Base-by-base conservation (phyloP, 2,113 vertebrate species). In the Egretta garzetta region DNA sequence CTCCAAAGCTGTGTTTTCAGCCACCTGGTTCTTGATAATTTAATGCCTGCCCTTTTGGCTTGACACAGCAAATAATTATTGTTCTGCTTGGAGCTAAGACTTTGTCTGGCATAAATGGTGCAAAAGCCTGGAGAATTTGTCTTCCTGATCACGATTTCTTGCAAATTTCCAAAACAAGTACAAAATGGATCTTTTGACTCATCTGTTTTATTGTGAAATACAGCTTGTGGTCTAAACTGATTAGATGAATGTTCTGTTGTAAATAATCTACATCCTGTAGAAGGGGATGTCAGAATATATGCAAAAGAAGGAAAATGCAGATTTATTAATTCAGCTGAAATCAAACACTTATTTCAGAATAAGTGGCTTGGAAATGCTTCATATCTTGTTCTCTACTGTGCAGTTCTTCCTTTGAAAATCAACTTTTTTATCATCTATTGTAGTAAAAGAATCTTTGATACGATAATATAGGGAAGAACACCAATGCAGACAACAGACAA, bases 401-500 rank as follows among this genome's bases (percentile, higher is more conserved):
- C 30, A 49, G 45, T 26, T 70, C 60, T 82, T 86, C 18, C 12
- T 73, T 59, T 70, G 45, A 55, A 47, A 87, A 83, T 7, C 10
- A 53, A 37, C 43, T 41, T 72, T 62, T 66, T 32, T 49, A 2
- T 92, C 35, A 37, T 83, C 58, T 82, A 26, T 72, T 88, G 60
- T 90, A 81, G 74, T 77, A 62, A 52, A 80, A 86, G 62, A 80
- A 95, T 90, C 77, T 96, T 70, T 81, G 58, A n/a, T 76, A 72
- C 62, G 87, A 6, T 81, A 66, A 88, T 39, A 50, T 28, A 0
- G 4, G 58, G 39, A 82, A 63, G 82, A 80, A 67, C 81, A 84
- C 67, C 28, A n/a, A 47, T 79, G 82, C 94, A 82, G 83, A 67
- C 73, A 86, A 62, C 87, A 94, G 94, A 80, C 75, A 72, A 87